Evolutionary conservation across 1,140 invertebrate genomes (phyloP).

Genomic region (Helicoverpa armigera): DNA sequence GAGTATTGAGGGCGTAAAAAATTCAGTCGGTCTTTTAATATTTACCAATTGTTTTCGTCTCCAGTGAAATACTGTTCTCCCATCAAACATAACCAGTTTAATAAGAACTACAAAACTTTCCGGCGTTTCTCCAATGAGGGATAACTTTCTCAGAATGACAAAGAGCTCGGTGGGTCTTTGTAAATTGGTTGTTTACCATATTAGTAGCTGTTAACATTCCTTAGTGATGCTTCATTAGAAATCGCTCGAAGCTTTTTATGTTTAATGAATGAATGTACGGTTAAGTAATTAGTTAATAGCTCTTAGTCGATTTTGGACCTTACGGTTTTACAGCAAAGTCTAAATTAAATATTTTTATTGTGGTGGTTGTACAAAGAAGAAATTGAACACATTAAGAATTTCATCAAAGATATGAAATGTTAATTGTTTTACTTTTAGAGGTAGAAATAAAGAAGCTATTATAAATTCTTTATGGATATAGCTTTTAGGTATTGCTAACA

Average conservation of each 20-base stretch:
- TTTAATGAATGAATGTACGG: constrained; percentile 57
- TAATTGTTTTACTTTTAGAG: constrained; percentile 5
- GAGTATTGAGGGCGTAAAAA: constrained; percentile 58
- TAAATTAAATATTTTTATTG: not conserved
- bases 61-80: constrained; percentile 56
- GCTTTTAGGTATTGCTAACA: not conserved
- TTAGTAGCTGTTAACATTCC: constrained; percentile 64
- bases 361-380: not conserved
- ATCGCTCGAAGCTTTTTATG: constrained; percentile 59
- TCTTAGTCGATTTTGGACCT: constrained; percentile 30
- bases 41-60: constrained; percentile 65
- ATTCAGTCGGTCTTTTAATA: constrained; percentile 61
- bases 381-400: constrained; percentile 12
- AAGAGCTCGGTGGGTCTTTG: constrained; percentile 16
- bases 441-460: not conserved
- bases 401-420: constrained; percentile 25
- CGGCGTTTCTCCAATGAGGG: not conserved
- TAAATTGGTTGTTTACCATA: constrained; percentile 53
- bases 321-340: not conserved
- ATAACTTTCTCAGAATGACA: not conserved
- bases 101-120: constrained; percentile 32
- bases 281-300: constrained; percentile 31
- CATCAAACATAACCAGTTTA: constrained; percentile 51
- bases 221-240: constrained; percentile 63
- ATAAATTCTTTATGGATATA: not conserved